Evolutionary conservation across 2,113 vertebrate species (phyloP).

Genomic region (Paramormyrops kingsleyae): DNA sequence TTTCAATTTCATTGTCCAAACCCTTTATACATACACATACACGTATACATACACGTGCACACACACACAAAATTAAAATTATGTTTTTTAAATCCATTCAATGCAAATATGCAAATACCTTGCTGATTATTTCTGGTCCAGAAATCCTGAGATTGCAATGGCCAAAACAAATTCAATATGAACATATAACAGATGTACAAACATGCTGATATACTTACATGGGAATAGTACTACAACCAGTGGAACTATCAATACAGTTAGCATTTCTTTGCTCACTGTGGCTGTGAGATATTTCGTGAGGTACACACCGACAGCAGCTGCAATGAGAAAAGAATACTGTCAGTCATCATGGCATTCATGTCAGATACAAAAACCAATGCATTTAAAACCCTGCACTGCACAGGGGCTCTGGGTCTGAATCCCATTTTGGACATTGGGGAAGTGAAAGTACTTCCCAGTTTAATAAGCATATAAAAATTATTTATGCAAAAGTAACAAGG

Average conservation of each 20-base stretch:
- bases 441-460: not conserved
- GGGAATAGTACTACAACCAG: not conserved
- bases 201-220: not conserved
- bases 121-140: not conserved
- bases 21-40: too few species aligned
- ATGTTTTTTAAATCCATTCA: not conserved
- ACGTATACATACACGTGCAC: not conserved
- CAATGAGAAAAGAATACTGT: not conserved
- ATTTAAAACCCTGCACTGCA: not conserved
- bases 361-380: not conserved
- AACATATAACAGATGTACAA: not conserved
- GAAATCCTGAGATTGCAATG: not conserved
- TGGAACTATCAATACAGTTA: not conserved
- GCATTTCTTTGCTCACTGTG: not conserved
- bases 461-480: not conserved
- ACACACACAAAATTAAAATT: not conserved
- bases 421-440: not conserved
- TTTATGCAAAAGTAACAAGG: not conserved
- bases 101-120: not conserved
- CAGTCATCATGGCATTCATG: not conserved
- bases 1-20: too few species aligned
- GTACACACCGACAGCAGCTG: not conserved
- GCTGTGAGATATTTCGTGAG: not conserved
- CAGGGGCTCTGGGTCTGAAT: not conserved
- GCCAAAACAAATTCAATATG: not conserved